Conservation (phyloP, 2,797 vertebrate genomes). For the Nannoperca australis region DNA sequence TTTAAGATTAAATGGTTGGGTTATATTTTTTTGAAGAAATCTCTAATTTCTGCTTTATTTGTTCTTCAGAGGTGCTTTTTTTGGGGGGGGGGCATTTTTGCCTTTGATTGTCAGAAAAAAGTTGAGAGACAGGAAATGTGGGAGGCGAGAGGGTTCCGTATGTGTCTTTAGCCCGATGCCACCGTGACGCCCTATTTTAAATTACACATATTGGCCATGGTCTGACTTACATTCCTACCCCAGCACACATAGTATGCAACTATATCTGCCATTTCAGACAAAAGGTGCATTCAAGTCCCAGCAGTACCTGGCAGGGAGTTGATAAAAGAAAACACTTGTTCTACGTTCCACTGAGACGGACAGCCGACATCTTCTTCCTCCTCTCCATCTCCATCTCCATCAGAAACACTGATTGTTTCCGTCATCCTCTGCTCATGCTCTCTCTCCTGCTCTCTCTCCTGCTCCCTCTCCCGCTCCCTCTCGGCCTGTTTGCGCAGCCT, state of each 20-base stretch:
- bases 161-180: not conserved
- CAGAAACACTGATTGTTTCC: constrained; percentile 77
- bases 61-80: too few species aligned
- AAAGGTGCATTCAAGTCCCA: not conserved
- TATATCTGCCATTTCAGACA: not conserved
- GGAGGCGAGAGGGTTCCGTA: not conserved
- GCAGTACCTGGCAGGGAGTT: constrained; percentile 89
- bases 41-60: not conserved
- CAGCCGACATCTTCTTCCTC: constrained; percentile 81
- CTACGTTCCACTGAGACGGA: constrained; percentile 91
- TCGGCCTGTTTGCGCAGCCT: constrained; percentile 90
- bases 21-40: too few species aligned
- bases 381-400: constrained; percentile 72
- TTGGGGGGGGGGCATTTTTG: not conserved
- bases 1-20: too few species aligned
- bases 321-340: constrained; percentile 93
- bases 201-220: too few species aligned
- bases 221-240: not conserved
- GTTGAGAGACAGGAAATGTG: not conserved
- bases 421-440: constrained; percentile 74
- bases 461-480: constrained; percentile 77
- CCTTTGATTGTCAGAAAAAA: not conserved
- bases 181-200: not conserved
- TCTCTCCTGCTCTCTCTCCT: constrained; percentile 69
- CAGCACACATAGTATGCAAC: not conserved